Base-by-base conservation (phyloP, 1,140 invertebrate species). In the Tetramorium parvispinum region DNA sequence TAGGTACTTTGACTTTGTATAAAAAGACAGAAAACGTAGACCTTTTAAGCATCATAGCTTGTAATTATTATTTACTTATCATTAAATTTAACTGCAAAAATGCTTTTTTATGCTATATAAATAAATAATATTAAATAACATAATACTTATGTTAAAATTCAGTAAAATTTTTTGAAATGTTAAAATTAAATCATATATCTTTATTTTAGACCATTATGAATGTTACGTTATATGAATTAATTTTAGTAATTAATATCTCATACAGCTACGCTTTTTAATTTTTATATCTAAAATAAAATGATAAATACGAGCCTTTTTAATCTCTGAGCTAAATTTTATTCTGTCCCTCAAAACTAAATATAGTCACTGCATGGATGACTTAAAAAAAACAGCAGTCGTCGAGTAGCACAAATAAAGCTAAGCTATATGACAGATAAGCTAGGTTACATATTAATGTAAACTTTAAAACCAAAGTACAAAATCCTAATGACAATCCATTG, bases 391-490 rank as follows among this genome's bases (percentile, higher is more conserved):
- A 78, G 32, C n/a, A 24, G 18, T 37, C 11, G 6, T 82, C 13
- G 11, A 51, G 6, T 6, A 24, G 21, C 37, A 13, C 21, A 32
- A 32, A 32, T 53, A 73, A 59, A 82, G 24, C 40, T 82, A 82
- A 71, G 21, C 11, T 82, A 55, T 70, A 59, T 53, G 27, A 46
- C 63, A 53, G 16, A 83, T 59, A 73, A 81, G 32, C 24, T 37
- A 57, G 13, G 13, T 59, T 73, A 61, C 40, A 32, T 21, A 61
- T 5, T 53, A 81, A 55, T 43, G 40, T 21, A 46, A 49, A 43
- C 53, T 49, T 59, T 43, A 40, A 57, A 55, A 83, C 11, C 13
- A 32, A 43, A 0, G 0, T 32, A 51, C 37, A 37, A 82, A 73
- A 49, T 18, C 3, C 40, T 37, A 70, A 13, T n/a, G 21, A 43